A percentile compares a stretch with the other conserved stretches of the same genome.
These are phyloP conservation scores for Micropterix aruncella DNA, from an alignment of 2,888 invertebrate genomes.

Conservation along the genomic window DNA sequence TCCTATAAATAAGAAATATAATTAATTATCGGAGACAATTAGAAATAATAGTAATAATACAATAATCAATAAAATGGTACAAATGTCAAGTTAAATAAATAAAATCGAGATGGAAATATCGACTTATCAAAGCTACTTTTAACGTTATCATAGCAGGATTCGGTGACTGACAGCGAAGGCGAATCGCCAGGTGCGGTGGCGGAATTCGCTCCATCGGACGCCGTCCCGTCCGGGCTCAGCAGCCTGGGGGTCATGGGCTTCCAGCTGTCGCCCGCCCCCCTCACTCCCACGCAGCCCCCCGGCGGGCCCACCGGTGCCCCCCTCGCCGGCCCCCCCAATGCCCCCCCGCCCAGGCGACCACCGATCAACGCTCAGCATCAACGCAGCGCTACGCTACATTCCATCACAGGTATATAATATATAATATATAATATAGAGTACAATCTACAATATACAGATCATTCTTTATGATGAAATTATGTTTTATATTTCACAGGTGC, in stretches of 20 bases:
- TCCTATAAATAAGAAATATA: too few relatives aligned
- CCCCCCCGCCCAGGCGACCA: background rate
- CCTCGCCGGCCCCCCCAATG: background rate
- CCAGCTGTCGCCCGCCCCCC: background rate
- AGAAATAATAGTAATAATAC: too few relatives aligned
- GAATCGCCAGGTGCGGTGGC: background rate
- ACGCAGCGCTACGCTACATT: conserved; percentile 57
- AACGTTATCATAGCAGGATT: background rate
- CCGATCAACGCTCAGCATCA: conserved; percentile 46
- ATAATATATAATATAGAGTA: too few relatives aligned
- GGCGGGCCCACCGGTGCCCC: background rate
- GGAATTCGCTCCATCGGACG: background rate
- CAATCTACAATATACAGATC: too few relatives aligned
- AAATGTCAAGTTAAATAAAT: too few relatives aligned
- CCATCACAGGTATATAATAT: conserved; percentile 48
- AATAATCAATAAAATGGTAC: too few relatives aligned
- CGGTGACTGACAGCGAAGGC: background rate
- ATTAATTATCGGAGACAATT: too few relatives aligned
- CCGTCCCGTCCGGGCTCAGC: background rate
- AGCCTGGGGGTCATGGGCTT: background rate
- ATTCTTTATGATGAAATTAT: background rate
- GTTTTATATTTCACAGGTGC: conserved; percentile 48
- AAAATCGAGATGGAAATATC: too few relatives aligned
- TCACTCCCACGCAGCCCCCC: background rate
- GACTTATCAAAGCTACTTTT: too few relatives aligned